Conservation (phyloP, 2,797 vertebrate genomes). For the Cyprinella venusta region DNA sequence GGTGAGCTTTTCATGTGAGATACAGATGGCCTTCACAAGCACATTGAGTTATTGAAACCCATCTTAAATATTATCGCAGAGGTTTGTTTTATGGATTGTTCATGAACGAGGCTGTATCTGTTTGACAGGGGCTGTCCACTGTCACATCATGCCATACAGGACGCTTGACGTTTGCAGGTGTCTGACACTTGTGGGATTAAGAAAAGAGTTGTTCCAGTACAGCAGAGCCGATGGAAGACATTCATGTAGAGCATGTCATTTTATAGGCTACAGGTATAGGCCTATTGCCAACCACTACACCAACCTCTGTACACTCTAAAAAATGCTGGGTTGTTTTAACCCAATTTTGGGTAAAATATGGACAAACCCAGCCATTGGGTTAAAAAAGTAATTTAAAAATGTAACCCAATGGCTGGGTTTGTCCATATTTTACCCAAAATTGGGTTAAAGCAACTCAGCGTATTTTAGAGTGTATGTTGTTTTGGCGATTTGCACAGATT, state of each 20-base stretch:
- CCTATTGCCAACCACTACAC: not conserved
- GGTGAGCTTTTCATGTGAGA: conserved; percentile 32
- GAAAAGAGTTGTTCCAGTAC: conserved; percentile 38
- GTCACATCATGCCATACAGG: conserved; percentile 38
- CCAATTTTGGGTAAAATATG: too few species aligned
- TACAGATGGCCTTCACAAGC: conserved; percentile 7
- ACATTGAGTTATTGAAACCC: conserved; percentile 31
- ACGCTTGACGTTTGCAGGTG: conserved; percentile 35
- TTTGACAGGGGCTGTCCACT: conserved; percentile 44
- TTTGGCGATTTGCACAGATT: not conserved
- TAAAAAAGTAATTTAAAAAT: too few species aligned
- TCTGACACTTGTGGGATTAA: conserved; percentile 53
- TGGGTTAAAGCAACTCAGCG: too few species aligned
- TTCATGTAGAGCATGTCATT: conserved; percentile 23
- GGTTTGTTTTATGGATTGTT: conserved; percentile 83
- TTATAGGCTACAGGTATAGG: not conserved
- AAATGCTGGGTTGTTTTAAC: too few species aligned
- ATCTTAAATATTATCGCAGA: conserved; percentile 67
- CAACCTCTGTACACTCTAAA: too few species aligned
- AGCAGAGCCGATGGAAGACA: conserved; percentile 30
- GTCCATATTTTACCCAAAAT: too few species aligned
- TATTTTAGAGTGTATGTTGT: too few species aligned
- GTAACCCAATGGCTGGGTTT: too few species aligned
- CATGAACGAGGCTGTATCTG: conserved; percentile 69
- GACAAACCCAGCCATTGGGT: too few species aligned